Percentiles rank a stretch among this genome's conserved stretches.
Conservation (phyloP, 1,140 invertebrate genomes). For the Euschistus heros region DNA sequence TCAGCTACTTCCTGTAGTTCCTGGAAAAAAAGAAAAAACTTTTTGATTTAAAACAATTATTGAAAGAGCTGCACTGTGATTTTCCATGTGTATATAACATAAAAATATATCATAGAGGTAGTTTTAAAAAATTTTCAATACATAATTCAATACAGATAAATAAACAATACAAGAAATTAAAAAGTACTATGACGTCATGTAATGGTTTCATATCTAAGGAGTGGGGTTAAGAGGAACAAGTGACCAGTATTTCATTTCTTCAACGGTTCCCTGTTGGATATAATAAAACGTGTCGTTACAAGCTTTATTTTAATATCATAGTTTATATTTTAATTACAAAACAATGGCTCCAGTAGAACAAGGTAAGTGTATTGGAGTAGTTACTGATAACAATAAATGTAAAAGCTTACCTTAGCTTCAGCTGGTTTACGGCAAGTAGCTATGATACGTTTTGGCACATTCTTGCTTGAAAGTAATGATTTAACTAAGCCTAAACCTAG, state of each 20-base stretch:
- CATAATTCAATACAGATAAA: background rate
- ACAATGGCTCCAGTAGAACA: background rate
- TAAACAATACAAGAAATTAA: background rate
- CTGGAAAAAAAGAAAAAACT: constrained; percentile 22
- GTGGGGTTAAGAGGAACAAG: background rate
- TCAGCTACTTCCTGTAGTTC: constrained; percentile 30
- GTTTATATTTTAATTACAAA: background rate
- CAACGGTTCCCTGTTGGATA: background rate
- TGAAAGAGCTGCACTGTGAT: background rate
- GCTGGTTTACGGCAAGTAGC: constrained; percentile 59
- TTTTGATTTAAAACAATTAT: background rate
- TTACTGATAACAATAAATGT: background rate
- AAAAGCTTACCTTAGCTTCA: constrained; percentile 39
- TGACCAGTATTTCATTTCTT: background rate
- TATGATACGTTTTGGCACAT: constrained; percentile 50
- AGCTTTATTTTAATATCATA: no score
- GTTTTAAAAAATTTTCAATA: no score
- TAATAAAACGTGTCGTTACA: no score
- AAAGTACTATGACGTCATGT: background rate
- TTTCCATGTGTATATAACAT: no score
- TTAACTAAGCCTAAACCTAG: constrained; percentile 74
- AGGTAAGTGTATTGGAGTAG: background rate
- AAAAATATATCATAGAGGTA: no score
- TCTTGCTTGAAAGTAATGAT: constrained; percentile 37
- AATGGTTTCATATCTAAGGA: background rate